phyloP scores from a whole-genome alignment of 37 sponge, comb jelly and placozoan species.

The Beroe ovata region DNA sequence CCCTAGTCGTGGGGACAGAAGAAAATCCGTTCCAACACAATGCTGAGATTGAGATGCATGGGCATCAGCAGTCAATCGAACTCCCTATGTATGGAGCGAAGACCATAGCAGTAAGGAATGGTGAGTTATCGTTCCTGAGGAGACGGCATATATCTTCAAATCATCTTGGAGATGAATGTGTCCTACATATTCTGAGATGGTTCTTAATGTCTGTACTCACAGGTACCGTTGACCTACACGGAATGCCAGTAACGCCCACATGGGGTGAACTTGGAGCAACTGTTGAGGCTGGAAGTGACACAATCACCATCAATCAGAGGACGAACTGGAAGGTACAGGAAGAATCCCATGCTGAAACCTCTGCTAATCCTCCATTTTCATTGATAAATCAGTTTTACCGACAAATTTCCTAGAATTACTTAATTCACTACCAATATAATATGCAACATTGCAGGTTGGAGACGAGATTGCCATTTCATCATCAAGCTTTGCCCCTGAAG shows the following conservation, averaged over 20 bases:
- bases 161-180: no score
- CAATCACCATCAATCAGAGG: conserved; percentile 69
- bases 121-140: conserved; percentile 49
- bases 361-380: no score
- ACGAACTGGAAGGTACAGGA: conserved; percentile 84
- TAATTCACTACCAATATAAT: no score
- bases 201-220: no score
- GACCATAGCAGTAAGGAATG: conserved; percentile 86
- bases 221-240: conserved; percentile 85
- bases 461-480: conserved; percentile 84
- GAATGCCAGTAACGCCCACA: conserved; percentile 77
- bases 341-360: neutral
- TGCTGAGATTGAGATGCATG: conserved; percentile 86
- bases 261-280: conserved; percentile 88
- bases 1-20: conserved; percentile 72
- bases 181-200: no score
- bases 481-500: conserved; percentile 82
- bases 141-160: no score
- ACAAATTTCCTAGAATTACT: no score
- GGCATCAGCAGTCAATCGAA: conserved; percentile 84
- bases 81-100: conserved; percentile 96
- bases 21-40: conserved; percentile 78
- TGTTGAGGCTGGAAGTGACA: conserved; percentile 70
- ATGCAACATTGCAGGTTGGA: conserved; percentile 72
- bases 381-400: no score